Conservation (phyloP, 2,888 invertebrate genomes). For the Polyommatus iphigenia region DNA sequence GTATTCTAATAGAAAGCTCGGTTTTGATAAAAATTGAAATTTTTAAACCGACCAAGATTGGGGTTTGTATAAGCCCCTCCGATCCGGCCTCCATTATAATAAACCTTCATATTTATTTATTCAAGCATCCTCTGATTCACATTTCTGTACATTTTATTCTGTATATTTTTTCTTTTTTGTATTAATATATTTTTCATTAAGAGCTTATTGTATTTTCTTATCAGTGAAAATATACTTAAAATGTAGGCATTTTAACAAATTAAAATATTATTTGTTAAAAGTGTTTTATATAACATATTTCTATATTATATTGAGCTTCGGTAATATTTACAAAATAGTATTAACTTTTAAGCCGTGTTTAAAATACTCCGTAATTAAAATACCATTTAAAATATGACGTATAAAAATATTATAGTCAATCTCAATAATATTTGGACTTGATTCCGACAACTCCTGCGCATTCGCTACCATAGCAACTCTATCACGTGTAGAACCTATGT, state of each 20-base stretch:
- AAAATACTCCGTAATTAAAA: no score
- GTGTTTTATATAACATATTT: no score
- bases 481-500: no score
- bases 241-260: neutral
- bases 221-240: neutral
- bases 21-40: neutral
- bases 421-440: no score
- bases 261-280: neutral
- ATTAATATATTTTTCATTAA: neutral
- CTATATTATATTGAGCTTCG: no score
- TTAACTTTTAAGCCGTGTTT: no score
- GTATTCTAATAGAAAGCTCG: neutral
- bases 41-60: neutral
- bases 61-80: neutral
- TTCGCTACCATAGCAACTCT: no score
- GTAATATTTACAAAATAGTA: no score
- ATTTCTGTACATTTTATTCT: neutral
- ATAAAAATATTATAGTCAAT: no score
- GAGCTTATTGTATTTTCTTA: neutral
- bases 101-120: constrained; percentile 1
- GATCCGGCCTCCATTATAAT: neutral
- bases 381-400: no score
- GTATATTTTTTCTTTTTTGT: neutral
- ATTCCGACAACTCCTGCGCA: no score
- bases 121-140: neutral